Conservation (phyloP, 2,888 invertebrate genomes). For the Agrotis segetum region DNA sequence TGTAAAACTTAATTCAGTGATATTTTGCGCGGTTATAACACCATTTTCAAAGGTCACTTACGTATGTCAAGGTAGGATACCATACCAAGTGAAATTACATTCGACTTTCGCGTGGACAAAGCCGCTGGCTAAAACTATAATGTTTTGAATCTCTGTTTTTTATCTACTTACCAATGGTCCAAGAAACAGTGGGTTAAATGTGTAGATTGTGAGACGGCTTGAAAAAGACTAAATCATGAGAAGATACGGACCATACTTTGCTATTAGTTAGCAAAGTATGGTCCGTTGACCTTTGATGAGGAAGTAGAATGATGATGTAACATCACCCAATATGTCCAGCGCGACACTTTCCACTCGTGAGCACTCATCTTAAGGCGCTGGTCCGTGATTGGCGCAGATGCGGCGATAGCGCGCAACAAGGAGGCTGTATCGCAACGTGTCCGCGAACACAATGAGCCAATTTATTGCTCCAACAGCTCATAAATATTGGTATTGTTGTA, state of each 20-base stretch:
- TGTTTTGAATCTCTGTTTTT: no score
- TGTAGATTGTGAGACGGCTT: not conserved
- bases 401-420: slow-evolving; percentile 58
- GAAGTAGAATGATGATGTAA: not conserved
- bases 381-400: slow-evolving; percentile 55
- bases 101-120: no score
- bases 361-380: slow-evolving; percentile 1
- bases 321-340: not conserved
- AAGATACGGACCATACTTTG: no score
- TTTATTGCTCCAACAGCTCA: slow-evolving; percentile 60
- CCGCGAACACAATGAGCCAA: slow-evolving; percentile 58
- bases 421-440: slow-evolving; percentile 60
- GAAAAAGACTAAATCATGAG: not conserved
- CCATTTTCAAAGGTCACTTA: not conserved
- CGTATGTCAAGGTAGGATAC: no score
- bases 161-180: no score
- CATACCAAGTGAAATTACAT: no score
- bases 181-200: not conserved
- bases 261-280: not conserved
- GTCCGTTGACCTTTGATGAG: no score
- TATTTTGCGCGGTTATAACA: not conserved
- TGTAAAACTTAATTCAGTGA: not conserved
- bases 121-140: no score
- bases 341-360: slow-evolving; percentile 20
- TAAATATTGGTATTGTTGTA: slow-evolving; percentile 62